Conservation (phyloP, 2,113 vertebrate genomes). For the Elephantulus edwardii region DNA sequence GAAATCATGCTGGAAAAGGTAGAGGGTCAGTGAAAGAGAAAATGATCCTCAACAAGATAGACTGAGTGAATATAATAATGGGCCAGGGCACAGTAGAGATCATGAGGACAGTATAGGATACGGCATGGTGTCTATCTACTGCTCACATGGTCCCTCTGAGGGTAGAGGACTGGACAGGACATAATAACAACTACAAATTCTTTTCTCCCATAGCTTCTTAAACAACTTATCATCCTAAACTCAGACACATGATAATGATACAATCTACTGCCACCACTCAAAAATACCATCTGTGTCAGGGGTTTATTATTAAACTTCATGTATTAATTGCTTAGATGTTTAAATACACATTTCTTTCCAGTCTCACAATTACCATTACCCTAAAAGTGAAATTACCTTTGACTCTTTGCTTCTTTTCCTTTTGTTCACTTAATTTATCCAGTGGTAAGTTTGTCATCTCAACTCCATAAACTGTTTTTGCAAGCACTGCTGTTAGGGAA, state of each 20-base stretch:
- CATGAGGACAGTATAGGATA: too few species aligned
- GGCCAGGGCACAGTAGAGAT: too few species aligned
- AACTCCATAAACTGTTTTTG: constrained; percentile 93
- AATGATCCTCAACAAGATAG: too few species aligned
- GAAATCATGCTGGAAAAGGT: too few species aligned
- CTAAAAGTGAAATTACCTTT: constrained; percentile 85
- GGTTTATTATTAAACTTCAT: background rate
- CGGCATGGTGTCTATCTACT: too few species aligned
- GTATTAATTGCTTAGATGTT: background rate
- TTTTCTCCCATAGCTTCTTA: background rate
- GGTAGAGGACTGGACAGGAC: too few species aligned
- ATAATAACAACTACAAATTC: too few species aligned
- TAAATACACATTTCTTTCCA: background rate
- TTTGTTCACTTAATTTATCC: constrained; percentile 98
- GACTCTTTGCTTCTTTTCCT: constrained; percentile 97
- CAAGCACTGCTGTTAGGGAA: constrained; percentile 94
- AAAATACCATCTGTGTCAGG: background rate
- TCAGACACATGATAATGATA: background rate
- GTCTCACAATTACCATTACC: background rate
- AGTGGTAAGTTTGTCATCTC: constrained; percentile 96
- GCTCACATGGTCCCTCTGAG: too few species aligned
- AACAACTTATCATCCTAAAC: background rate
- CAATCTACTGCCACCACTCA: background rate
- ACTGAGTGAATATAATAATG: too few species aligned
- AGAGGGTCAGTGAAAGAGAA: too few species aligned